Evolutionary conservation across 30 jellyfish, hydroid and myxozoan genomes (phyloP).

Genomic region (Aurelia coerulea): DNA sequence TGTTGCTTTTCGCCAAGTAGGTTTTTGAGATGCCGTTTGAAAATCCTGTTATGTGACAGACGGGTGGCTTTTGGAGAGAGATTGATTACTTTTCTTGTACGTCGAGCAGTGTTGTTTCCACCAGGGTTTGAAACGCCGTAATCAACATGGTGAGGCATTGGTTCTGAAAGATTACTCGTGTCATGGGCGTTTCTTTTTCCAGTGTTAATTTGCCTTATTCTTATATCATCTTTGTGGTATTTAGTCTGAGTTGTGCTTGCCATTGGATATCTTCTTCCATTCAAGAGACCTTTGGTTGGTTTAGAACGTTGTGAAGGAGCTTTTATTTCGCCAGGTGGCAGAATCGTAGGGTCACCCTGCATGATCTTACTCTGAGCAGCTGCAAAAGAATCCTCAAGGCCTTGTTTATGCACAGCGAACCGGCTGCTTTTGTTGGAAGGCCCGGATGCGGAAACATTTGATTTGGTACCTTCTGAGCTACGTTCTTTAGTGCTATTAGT

Average conservation of each 20-base stretch:
- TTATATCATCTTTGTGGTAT: slow-evolving; percentile 51
- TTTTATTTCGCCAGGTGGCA: slow-evolving; percentile 43
- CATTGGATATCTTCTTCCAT: slow-evolving; percentile 58
- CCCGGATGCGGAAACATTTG: background rate
- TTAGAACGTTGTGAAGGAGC: slow-evolving; percentile 43
- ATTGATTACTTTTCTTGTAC: too few species aligned
- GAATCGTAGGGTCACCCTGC: slow-evolving; percentile 57
- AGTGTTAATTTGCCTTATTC: slow-evolving; percentile 66
- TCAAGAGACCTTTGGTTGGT: slow-evolving; percentile 10
- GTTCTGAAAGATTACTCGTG: slow-evolving; percentile 2
- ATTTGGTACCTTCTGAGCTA: background rate
- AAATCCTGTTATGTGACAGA: slow-evolving; percentile 32
- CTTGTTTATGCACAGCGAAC: slow-evolving; percentile 15
- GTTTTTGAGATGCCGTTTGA: slow-evolving; percentile 4
- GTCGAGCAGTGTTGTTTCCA: slow-evolving; percentile 3
- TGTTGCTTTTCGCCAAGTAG: background rate
- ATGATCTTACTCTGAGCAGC: slow-evolving; percentile 49
- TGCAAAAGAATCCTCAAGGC: slow-evolving; percentile 36
- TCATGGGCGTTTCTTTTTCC: slow-evolving; percentile 55
- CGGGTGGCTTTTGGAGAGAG: background rate
- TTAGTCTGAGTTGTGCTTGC: slow-evolving; percentile 54
- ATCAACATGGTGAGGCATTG: too few species aligned
- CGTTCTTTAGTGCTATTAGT: background rate
- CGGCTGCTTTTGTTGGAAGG: background rate
- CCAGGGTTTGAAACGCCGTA: slow-evolving; percentile 1